A percentile compares a stretch with the other conserved stretches of the same genome.
Evolutionary conservation across 2,113 vertebrate species (phyloP).

Genomic region (Panthera tigris): DNA sequence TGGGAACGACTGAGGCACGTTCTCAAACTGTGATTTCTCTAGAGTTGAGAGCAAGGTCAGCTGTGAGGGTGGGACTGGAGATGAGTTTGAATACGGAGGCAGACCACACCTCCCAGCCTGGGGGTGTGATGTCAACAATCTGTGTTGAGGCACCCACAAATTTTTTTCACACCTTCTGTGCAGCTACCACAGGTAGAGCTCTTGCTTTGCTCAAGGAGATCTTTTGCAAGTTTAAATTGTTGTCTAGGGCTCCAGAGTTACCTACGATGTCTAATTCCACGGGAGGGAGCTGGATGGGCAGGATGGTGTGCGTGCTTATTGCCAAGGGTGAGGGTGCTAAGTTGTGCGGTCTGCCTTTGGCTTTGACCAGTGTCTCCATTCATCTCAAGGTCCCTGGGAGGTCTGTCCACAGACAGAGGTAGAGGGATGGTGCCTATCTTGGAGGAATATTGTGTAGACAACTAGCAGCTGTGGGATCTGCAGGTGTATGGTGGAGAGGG

Average conservation of each 20-base stretch:
- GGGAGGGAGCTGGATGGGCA: background rate
- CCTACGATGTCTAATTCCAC: background rate
- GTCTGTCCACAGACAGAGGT: background rate
- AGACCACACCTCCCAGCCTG: background rate
- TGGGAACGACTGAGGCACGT: background rate
- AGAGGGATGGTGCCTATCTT: background rate
- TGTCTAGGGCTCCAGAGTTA: background rate
- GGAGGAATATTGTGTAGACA: background rate
- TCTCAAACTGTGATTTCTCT: background rate
- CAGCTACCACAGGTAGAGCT: background rate
- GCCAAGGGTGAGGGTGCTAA: background rate
- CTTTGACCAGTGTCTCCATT: background rate
- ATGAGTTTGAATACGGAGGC: background rate
- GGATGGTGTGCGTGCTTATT: background rate
- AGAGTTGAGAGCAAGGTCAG: background rate
- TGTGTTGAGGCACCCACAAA: fast-evolving
- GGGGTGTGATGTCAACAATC: background rate
- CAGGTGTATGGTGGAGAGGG: background rate
- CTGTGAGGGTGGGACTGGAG: background rate
- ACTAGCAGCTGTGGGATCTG: background rate
- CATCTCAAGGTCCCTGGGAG: background rate
- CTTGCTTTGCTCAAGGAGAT: background rate
- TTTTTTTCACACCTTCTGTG: background rate
- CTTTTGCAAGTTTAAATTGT: background rate
- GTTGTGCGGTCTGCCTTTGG: background rate